These are phyloP conservation scores for Calephelis nemesis DNA, from an alignment of 1,140 invertebrate genomes.

Conservation along the genomic window DNA sequence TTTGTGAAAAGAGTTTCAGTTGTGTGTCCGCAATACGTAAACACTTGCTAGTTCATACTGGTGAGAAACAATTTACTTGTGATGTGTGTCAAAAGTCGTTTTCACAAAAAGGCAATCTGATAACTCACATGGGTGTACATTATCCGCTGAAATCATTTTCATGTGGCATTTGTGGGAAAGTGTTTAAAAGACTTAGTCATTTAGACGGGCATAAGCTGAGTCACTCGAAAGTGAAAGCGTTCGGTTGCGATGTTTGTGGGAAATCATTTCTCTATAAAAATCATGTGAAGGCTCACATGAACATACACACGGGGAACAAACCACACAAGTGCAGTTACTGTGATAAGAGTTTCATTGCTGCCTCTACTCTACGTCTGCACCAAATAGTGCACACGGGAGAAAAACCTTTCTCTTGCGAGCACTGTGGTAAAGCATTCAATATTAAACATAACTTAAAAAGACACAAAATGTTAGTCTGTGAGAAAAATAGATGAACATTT, in stretches of 20 bases:
- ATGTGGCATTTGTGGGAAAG: background rate
- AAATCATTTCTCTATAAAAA: background rate
- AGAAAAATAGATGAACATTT: background rate
- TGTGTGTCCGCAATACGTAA: background rate
- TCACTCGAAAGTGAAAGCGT: slow-evolving; percentile 7
- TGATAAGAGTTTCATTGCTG: background rate
- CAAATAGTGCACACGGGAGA: background rate
- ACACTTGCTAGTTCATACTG: background rate
- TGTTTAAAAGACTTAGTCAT: background rate
- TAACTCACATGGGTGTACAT: background rate
- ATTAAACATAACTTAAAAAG: background rate
- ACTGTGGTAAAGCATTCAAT: slow-evolving; percentile 5
- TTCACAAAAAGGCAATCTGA: background rate
- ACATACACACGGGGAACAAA: slow-evolving; percentile 20
- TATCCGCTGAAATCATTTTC: background rate
- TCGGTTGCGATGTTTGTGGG: slow-evolving; percentile 5
- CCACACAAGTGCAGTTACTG: slow-evolving; percentile 7
- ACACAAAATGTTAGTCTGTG: background rate
- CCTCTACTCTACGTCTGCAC: background rate
- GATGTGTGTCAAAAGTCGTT: background rate
- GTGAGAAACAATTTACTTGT: background rate
- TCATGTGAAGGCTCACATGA: slow-evolving; percentile 15
- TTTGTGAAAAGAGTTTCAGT: background rate
- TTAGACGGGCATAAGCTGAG: slow-evolving; percentile 1
- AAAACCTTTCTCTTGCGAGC: slow-evolving; percentile 9